Base-by-base conservation (phyloP, 2,113 vertebrate species). In the Gasterosteus aculeatus region DNA sequence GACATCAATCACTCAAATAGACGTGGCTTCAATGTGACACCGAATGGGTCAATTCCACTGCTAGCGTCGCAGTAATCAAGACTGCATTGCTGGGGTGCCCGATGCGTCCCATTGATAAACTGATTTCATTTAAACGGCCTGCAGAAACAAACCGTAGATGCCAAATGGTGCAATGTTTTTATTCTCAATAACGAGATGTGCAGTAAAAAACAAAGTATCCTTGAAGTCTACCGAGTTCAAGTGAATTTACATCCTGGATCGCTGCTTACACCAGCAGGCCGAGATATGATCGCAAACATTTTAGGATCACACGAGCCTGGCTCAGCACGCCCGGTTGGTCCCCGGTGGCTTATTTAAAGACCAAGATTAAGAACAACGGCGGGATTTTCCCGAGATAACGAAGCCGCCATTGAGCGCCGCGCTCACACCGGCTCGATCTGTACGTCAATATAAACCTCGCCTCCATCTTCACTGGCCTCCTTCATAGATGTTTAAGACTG, bases 21-120 rank as follows among this genome's bases (percentile, higher is more conserved):
- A 86, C 82, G 75, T 85, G 63, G 71, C 74, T 86, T 63, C 51
- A 67, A 86, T 88, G 85, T 74, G 61, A 11, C 10, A 65, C 58
- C 63, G 60, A 60, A 80, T 61, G 42, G 70, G 65, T 81, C 51
- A 58, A 66, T 78, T 85, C 66, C 35, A 65, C 26, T 33, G n/a
- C 46, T 8, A 68, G 59, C 5, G 5, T 61, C 54, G 33, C 47
- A 71, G 62, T 70, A 65, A 73, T 72, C 35, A 4, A 44, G 29
- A 31, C n/a, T 15, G 15, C 5, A 42, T 35, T 65, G 69, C 19
- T 31, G 22, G 31, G 65, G 6, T 71, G 71, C 60, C 53, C 66
- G 68, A 69, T 12, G 49, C 18, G 5, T 77, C 77, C 58, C 60
- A 60, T 44, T 33, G 35, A 75, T 61, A 22, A 77, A 79, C 16